A percentile compares a stretch with the other conserved stretches of the same genome.
phyloP scores from a whole-genome alignment of 2,797 vertebrate species.

The Prionace glauca region DNA sequence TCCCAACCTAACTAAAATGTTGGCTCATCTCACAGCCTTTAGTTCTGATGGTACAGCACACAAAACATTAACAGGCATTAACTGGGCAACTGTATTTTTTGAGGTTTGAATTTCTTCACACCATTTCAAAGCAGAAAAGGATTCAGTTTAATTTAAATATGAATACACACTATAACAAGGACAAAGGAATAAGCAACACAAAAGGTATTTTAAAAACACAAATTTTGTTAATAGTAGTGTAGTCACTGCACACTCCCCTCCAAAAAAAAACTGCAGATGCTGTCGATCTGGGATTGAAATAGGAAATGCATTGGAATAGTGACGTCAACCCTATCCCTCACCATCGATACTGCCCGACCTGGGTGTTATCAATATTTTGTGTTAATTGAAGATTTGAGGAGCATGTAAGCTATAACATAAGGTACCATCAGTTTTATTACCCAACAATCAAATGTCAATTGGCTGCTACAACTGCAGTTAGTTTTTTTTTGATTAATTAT shows the following conservation, averaged over 20 bases:
- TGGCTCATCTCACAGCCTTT: background rate
- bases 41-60: background rate
- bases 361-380: background rate
- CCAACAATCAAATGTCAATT: conserved; percentile 2
- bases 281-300: background rate
- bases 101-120: too few relatives aligned
- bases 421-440: too few relatives aligned
- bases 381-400: background rate
- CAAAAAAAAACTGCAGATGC: background rate
- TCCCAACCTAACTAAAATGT: background rate
- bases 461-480: too few relatives aligned
- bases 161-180: background rate
- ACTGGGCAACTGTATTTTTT: background rate
- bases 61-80: background rate
- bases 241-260: background rate
- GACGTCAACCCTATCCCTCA: background rate
- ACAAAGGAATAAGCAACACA: background rate
- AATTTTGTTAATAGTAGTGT: background rate
- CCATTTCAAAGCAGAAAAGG: background rate
- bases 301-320: background rate
- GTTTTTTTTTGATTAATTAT: background rate
- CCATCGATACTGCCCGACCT: background rate
- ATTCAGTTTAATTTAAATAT: background rate
- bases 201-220: background rate
- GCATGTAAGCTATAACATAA: background rate